Conservation (phyloP, 2,888 invertebrate species). For the Bembecia ichneumoniformis region DNA sequence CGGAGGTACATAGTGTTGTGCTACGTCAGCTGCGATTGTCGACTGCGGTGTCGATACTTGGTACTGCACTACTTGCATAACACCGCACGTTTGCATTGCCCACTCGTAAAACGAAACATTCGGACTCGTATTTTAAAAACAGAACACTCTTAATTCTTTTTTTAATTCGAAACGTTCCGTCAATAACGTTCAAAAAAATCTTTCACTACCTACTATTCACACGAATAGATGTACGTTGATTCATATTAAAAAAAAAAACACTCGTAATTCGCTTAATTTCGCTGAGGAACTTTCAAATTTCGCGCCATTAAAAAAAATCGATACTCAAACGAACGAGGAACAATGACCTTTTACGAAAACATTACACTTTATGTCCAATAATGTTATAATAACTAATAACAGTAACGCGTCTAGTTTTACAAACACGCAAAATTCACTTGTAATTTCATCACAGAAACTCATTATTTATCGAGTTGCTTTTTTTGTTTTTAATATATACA, state of each 20-base stretch:
- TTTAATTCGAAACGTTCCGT: slow-evolving; percentile 7
- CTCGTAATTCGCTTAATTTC: too few species aligned
- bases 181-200: slow-evolving; percentile 2
- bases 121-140: neutral
- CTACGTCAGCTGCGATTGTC: slow-evolving; percentile 54
- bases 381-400: too few species aligned
- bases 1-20: slow-evolving; percentile 61
- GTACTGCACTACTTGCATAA: slow-evolving; percentile 78
- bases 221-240: too few species aligned
- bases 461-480: neutral
- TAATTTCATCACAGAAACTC: too few species aligned
- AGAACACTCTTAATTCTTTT: slow-evolving; percentile 4
- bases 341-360: slow-evolving; percentile 42
- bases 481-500: neutral
- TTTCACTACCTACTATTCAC: neutral
- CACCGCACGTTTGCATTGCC: slow-evolving; percentile 73
- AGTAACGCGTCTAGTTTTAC: too few species aligned
- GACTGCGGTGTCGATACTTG: slow-evolving; percentile 70
- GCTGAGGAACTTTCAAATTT: slow-evolving; percentile 26
- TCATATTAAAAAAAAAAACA: too few species aligned
- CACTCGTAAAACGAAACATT: neutral
- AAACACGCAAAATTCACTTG: too few species aligned
- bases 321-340: slow-evolving; percentile 46
- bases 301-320: slow-evolving; percentile 54
- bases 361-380: neutral